Percentiles rank a stretch among this genome's conserved stretches.
These are phyloP conservation scores for Aviceda subcristata DNA, from an alignment of 2,113 vertebrate genomes.

Conservation along the genomic window DNA sequence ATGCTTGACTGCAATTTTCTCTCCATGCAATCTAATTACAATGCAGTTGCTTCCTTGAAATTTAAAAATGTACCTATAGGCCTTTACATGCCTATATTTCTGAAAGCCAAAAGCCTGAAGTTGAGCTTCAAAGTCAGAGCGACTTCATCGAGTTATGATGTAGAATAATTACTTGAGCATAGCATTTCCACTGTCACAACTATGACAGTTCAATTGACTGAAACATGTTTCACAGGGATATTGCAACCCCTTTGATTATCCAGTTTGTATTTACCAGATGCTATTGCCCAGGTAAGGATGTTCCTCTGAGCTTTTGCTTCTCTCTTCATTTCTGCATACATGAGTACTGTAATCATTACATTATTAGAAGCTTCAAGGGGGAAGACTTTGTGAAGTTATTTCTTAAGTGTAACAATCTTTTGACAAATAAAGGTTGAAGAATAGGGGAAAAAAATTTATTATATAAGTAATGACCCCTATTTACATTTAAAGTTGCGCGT, in stretches of 20 bases:
- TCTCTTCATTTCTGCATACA: neutral
- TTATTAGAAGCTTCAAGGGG: neutral
- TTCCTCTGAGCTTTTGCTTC: neutral
- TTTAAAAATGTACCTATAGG: neutral
- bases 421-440: neutral
- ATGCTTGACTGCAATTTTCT: neutral
- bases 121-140: neutral
- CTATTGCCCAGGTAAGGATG: neutral
- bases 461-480: too few species aligned
- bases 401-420: neutral
- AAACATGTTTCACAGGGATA: neutral
- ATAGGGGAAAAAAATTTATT: neutral
- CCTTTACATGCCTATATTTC: neutral
- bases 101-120: neutral
- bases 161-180: neutral
- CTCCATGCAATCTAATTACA: neutral
- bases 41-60: neutral
- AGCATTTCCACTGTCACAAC: neutral
- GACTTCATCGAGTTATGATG: rapidly evolving
- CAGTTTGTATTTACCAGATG: neutral
- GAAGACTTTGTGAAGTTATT: neutral
- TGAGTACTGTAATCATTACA: neutral
- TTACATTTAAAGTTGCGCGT: neutral
- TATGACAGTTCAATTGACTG: neutral
- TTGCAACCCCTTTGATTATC: neutral